Percentiles rank a stretch among this genome's conserved stretches.
Conservation (phyloP, 37 sponge, comb jelly and placozoan species). For the Chondrilla cf. caribensis region DNA sequence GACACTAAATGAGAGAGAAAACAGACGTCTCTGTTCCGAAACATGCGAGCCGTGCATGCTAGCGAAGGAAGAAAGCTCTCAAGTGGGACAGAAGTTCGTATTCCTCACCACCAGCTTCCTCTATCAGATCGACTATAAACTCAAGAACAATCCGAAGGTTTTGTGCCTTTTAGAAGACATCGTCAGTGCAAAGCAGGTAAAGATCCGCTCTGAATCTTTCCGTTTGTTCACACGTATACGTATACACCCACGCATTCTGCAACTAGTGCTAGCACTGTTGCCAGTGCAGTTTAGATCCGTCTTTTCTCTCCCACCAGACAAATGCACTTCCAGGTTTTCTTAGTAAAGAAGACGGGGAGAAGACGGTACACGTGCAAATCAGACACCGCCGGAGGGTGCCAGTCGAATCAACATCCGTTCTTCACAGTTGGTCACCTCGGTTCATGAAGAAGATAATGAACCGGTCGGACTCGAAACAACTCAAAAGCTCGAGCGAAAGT, state of each 20-base stretch:
- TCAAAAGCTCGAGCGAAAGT: background rate
- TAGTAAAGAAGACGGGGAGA: conserved; percentile 49
- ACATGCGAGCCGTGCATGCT: conserved; percentile 51
- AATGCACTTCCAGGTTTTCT: conserved; percentile 54
- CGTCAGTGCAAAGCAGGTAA: conserved; percentile 30
- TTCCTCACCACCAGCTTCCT: conserved; percentile 38
- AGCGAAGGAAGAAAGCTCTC: conserved; percentile 31
- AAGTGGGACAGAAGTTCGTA: conserved; percentile 39
- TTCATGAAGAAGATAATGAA: background rate
- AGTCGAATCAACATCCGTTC: background rate
- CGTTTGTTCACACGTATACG: no score
- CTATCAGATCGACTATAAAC: conserved; percentile 42
- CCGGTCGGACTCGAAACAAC: background rate
- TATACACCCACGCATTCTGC: no score
- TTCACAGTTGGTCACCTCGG: background rate
- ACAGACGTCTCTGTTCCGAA: conserved; percentile 33
- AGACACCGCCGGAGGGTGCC: background rate
- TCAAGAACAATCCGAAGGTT: conserved; percentile 44
- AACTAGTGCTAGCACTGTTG: no score
- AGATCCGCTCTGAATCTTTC: no score
- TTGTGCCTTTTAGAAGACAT: conserved; percentile 37
- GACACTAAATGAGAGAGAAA: conserved; percentile 23
- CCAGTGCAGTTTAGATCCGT: no score
- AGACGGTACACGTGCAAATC: conserved; percentile 54
- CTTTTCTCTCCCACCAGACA: conserved; percentile 26